Evolutionary conservation across 2,888 invertebrate species (phyloP), one percentile per base, ranked within the genome.

Genomic region (Campoplex capitator): DNA sequence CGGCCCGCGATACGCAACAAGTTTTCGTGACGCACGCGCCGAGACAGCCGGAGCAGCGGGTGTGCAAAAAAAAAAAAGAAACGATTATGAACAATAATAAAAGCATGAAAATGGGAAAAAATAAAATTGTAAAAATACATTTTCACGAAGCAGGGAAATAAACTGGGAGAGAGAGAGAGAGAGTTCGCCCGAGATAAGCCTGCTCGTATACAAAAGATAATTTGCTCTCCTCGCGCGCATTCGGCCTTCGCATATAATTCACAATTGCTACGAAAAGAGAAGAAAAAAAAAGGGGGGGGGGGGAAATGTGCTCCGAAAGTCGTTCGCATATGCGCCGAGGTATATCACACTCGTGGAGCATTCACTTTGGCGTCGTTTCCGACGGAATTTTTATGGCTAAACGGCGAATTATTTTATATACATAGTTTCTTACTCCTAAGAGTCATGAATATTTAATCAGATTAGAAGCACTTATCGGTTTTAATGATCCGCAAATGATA

Each of bases 381-480:
- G 76, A 58, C 51, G 62, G 51, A 70, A 54, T 77, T 68, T 80
- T 77, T 75, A 78, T 32, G 68, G 54, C 23, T 74, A 45, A 73
- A 82, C 54, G 62, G 32, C 56, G 76, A 80, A 83, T 83, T 71
- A 71, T 54, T 56, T 51, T 9, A 67, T 51, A 23, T 13, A 73
- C 11, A 45, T n/a, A 77, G 68, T 35, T 28, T 68, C 28, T 32
- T 51, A 68, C 62, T 23, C 28, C 13, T 38, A 42, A 38, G 23
- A 54, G 62, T 86, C 65, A 76, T 83, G 79, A 86, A 83, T 86
- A 86, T 80, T 83, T 80, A 86, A 80, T 83, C 65, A n/a, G 65
- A 65, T 80, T 68, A 76, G 51, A 75, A 70, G 38, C 45, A 54
- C 67, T 86, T 83, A 83, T 83, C 83, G 76, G 13, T 86, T 54